phyloP scores from a whole-genome alignment of 2,113 vertebrate genomes.

The Oryzias curvinotus region DNA sequence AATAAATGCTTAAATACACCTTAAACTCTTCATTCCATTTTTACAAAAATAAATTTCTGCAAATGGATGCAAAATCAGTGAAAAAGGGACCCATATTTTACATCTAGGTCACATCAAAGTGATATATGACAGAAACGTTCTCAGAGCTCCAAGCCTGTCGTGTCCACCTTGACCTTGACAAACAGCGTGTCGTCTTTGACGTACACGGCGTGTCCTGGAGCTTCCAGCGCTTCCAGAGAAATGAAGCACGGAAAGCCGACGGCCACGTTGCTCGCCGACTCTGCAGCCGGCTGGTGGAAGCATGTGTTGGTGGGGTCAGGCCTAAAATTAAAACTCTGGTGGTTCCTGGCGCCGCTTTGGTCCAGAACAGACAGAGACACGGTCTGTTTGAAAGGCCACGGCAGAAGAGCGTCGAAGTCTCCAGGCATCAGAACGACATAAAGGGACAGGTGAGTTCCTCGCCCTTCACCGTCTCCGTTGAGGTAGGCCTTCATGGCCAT shows the following conservation, averaged over 20 bases:
- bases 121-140: not conserved
- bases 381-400: slow-evolving; percentile 91
- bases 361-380: slow-evolving; percentile 67
- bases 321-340: slow-evolving; percentile 46
- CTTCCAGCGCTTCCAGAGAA: slow-evolving; percentile 8
- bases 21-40: too few species aligned
- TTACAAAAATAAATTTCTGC: too few species aligned
- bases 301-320: slow-evolving; percentile 32
- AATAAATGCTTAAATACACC: too few species aligned
- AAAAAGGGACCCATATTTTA: too few species aligned
- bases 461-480: slow-evolving; percentile 86
- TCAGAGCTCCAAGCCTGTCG: slow-evolving; percentile 31
- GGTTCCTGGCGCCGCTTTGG: slow-evolving; percentile 35
- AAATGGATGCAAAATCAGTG: too few species aligned
- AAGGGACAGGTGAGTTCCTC: slow-evolving; percentile 86
- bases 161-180: slow-evolving; percentile 55
- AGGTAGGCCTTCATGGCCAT: slow-evolving; percentile 84
- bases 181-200: slow-evolving; percentile 46
- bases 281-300: slow-evolving; percentile 19
- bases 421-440: slow-evolving; percentile 92
- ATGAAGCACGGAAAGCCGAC: slow-evolving; percentile 46
- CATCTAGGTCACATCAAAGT: not conserved
- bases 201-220: slow-evolving; percentile 8
- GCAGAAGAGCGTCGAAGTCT: slow-evolving; percentile 87
- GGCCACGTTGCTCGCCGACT: slow-evolving; percentile 26